Evolutionary conservation across 2,113 vertebrate genomes (phyloP).

Genomic region (Physeter macrocephalus): DNA sequence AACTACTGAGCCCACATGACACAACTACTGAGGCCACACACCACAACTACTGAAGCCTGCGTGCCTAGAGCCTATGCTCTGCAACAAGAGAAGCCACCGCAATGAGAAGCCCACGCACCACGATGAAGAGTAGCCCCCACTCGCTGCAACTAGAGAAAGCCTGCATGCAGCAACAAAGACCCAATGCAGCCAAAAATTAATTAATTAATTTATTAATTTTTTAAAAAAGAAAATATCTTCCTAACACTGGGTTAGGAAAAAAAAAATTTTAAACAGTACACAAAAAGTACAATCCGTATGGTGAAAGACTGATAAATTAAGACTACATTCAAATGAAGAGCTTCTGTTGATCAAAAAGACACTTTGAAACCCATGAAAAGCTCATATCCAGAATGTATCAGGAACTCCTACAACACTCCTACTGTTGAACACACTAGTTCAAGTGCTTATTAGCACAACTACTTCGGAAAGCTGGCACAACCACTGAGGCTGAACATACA

Average conservation of each 20-base stretch:
- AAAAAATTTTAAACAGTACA: neutral
- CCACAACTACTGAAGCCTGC: neutral
- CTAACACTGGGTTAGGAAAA: neutral
- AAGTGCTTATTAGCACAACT: neutral
- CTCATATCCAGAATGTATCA: neutral
- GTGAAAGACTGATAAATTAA: neutral
- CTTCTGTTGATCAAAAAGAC: neutral
- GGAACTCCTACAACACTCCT: neutral
- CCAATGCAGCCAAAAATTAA: neutral
- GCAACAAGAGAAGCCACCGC: neutral
- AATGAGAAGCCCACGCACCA: neutral
- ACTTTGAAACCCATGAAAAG: neutral
- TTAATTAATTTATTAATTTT: neutral
- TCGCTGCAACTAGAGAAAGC: no score
- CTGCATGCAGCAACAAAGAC: no score
- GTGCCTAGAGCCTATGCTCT: neutral
- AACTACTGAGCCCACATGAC: no score
- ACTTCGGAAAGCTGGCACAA: neutral
- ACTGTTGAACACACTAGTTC: neutral
- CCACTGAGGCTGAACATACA: neutral
- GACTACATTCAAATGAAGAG: neutral
- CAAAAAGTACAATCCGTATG: neutral
- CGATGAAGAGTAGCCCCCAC: no score
- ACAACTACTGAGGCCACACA: no score
- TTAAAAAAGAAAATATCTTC: neutral